A percentile compares a stretch with the other conserved stretches of the same genome.
Evolutionary conservation across 1,140 invertebrate species (phyloP).

Genomic region (Nasonia longicornis): DNA sequence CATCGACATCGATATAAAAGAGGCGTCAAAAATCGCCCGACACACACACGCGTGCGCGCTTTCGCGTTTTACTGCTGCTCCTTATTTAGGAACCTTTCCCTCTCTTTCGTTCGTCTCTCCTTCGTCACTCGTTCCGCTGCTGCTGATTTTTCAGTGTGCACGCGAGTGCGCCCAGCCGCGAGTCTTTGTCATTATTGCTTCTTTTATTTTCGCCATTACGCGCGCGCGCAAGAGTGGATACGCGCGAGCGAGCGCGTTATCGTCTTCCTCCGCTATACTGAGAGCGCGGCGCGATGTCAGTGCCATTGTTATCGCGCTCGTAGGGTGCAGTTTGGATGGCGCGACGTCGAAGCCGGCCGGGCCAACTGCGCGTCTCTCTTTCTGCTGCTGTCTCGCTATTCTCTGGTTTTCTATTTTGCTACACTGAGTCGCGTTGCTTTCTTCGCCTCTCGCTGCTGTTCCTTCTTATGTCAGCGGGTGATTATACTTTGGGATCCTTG

Average conservation of each 20-base stretch:
- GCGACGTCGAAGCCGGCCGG: background rate
- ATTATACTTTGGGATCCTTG: too few relatives aligned
- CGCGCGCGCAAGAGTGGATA: slow-evolving; percentile 23
- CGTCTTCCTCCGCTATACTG: slow-evolving; percentile 3
- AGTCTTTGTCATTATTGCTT: slow-evolving; percentile 41
- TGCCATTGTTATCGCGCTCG: slow-evolving; percentile 37
- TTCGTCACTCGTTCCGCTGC: background rate
- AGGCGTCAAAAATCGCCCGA: background rate
- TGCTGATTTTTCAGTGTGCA: slow-evolving; percentile 6
- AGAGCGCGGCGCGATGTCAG: background rate
- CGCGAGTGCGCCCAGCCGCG: background rate
- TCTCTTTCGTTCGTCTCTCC: background rate
- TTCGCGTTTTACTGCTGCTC: background rate
- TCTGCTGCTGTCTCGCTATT: background rate
- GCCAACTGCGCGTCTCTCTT: slow-evolving; percentile 21
- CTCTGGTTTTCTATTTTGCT: background rate
- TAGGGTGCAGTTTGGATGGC: slow-evolving; percentile 17
- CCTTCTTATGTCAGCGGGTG: too few relatives aligned
- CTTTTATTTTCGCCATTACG: slow-evolving; percentile 40
- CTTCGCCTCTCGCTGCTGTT: too few relatives aligned
- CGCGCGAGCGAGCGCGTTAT: slow-evolving; percentile 31
- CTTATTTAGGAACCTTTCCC: background rate
- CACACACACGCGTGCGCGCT: background rate
- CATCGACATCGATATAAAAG: slow-evolving; percentile 1
- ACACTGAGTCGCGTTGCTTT: background rate